phyloP scores from a whole-genome alignment of 2,888 invertebrate species.

The Spilarctia lutea region DNA sequence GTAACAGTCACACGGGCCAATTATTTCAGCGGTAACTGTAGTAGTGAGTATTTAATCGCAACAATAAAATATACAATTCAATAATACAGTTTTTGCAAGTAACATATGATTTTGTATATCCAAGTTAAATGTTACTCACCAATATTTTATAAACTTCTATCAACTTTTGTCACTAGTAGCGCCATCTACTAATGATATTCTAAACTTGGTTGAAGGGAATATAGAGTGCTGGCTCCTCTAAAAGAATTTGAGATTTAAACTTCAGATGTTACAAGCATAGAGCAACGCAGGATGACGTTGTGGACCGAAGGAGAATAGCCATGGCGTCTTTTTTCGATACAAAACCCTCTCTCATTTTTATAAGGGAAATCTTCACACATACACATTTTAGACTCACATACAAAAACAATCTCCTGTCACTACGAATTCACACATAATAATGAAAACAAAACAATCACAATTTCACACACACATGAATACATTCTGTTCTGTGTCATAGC shows the following conservation, averaged over 20 bases:
- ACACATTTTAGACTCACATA: no score
- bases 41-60: not conserved
- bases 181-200: not conserved
- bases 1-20: not conserved
- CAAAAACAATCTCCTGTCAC: no score
- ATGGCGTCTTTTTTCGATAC: no score
- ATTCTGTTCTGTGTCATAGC: no score
- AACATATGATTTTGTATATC: not conserved
- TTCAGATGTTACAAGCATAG: not conserved
- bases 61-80: not conserved
- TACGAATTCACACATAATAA: no score
- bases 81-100: not conserved
- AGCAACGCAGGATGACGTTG: no score
- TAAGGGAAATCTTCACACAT: no score
- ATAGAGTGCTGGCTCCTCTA: not conserved
- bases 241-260: not conserved
- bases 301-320: no score
- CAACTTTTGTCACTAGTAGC: not conserved
- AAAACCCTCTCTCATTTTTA: no score
- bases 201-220: not conserved
- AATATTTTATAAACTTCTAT: no score
- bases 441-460: no score
- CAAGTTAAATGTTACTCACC: not conserved
- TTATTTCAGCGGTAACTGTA: not conserved
- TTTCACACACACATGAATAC: no score